Conservation (phyloP, 1,140 invertebrate species). For the Penaeus indicus region DNA sequence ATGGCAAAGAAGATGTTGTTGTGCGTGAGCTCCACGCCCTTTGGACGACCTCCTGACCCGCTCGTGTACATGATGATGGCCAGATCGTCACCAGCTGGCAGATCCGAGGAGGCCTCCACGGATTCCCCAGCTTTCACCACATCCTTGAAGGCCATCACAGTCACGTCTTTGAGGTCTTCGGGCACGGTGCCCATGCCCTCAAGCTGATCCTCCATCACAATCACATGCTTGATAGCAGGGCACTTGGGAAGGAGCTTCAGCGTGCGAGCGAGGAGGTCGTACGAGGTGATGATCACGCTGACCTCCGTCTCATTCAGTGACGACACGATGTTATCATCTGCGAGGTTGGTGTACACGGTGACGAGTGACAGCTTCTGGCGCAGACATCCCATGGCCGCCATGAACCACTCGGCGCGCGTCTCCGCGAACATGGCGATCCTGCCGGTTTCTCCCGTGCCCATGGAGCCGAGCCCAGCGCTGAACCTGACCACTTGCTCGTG, state of each 20-base stretch:
- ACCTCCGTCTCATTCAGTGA: slow-evolving; percentile 66
- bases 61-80: slow-evolving; percentile 74
- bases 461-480: slow-evolving; percentile 65
- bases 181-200: slow-evolving; percentile 62
- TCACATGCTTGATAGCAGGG: slow-evolving; percentile 56
- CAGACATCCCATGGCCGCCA: slow-evolving; percentile 72
- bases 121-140: slow-evolving; percentile 41
- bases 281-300: slow-evolving; percentile 60
- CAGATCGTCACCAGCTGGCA: slow-evolving; percentile 53
- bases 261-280: slow-evolving; percentile 65
- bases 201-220: slow-evolving; percentile 66
- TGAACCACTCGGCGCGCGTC: slow-evolving; percentile 73
- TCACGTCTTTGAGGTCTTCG: slow-evolving; percentile 33
- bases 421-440: slow-evolving; percentile 72
- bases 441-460: slow-evolving; percentile 69
- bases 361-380: slow-evolving; percentile 66
- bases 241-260: slow-evolving; percentile 53
- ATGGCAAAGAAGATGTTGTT: slow-evolving; percentile 65
- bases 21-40: slow-evolving; percentile 71
- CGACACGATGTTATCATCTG: slow-evolving; percentile 62
- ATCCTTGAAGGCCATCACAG: slow-evolving; percentile 56
- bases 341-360: slow-evolving; percentile 67
- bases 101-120: slow-evolving; percentile 13
- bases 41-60: slow-evolving; percentile 78
- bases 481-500: slow-evolving; percentile 69